Percentiles rank a stretch among this genome's conserved stretches.
Conservation (phyloP, 2,888 invertebrate species). For the Ectemnius lituratus region DNA sequence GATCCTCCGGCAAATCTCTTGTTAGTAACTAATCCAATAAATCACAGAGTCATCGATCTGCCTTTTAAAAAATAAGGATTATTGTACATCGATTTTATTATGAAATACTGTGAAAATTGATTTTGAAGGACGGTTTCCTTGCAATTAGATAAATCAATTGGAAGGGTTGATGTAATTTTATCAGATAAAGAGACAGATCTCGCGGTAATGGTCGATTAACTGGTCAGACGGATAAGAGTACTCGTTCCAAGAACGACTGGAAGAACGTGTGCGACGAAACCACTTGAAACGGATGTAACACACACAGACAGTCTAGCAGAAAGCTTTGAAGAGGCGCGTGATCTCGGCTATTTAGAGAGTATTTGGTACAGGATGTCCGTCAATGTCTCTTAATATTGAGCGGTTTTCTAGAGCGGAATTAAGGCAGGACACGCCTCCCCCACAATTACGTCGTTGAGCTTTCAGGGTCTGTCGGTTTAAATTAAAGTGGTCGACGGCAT, state of each 20-base stretch:
- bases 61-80: too few relatives aligned
- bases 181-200: too few relatives aligned
- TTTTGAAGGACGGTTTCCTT: background rate
- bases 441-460: slow-evolving; percentile 70
- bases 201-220: too few relatives aligned
- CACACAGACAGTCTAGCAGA: slow-evolving; percentile 6
- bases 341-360: slow-evolving; percentile 67
- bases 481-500: slow-evolving; percentile 26
- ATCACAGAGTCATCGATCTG: too few relatives aligned
- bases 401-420: slow-evolving; percentile 66
- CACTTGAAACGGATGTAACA: slow-evolving; percentile 13
- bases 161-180: background rate
- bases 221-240: too few relatives aligned
- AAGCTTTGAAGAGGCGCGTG: slow-evolving; percentile 63
- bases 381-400: slow-evolving; percentile 65
- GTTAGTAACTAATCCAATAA: too few relatives aligned
- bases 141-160: background rate
- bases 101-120: too few relatives aligned
- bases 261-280: background rate
- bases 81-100: too few relatives aligned
- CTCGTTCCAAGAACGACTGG: background rate
- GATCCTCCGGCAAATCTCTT: too few relatives aligned
- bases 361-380: slow-evolving; percentile 73
- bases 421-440: slow-evolving; percentile 62
- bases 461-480: slow-evolving; percentile 41